Percentiles rank a stretch among this genome's conserved stretches.
Evolutionary conservation across 2,888 invertebrate species (phyloP).

Genomic region (Pollenia labialis): DNA sequence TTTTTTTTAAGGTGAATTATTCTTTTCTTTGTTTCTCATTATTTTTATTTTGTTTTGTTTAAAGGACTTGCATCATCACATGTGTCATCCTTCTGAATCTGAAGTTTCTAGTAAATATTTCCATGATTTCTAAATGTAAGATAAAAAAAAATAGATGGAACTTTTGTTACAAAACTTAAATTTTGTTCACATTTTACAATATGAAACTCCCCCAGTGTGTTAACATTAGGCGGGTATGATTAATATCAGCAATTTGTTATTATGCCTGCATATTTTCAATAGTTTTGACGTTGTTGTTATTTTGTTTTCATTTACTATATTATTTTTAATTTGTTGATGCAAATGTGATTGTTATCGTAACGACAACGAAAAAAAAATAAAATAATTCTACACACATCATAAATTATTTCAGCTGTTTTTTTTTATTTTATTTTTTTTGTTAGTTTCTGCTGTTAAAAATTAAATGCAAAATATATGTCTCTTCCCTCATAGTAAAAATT

Average conservation of each 20-base stretch:
- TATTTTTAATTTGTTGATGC: conserved; percentile 49
- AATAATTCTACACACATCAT: conserved; percentile 63
- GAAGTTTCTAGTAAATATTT: too few relatives aligned
- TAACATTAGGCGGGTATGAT: conserved; percentile 55
- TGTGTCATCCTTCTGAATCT: too few relatives aligned
- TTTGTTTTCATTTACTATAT: conserved; percentile 39
- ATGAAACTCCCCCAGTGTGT: conserved; percentile 37
- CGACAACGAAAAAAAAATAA: conserved; percentile 26
- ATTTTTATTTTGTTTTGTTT: too few relatives aligned
- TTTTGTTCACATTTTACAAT: not conserved
- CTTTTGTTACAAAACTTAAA: not conserved
- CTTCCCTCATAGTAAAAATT: conserved; percentile 9
- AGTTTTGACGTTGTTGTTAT: conserved; percentile 48
- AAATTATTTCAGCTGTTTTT: conserved; percentile 52
- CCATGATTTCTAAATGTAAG: too few relatives aligned
- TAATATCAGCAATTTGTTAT: conserved; percentile 61
- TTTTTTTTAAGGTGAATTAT: too few relatives aligned
- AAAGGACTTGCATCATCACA: too few relatives aligned
- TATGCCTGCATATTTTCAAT: conserved; percentile 57
- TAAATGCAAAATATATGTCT: conserved; percentile 33
- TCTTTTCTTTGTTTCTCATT: too few relatives aligned
- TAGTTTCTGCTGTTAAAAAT: conserved; percentile 10
- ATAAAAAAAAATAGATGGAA: too few relatives aligned
- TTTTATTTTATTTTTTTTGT: not conserved
- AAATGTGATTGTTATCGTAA: conserved; percentile 61